Evolutionary conservation across 2,888 invertebrate genomes (phyloP).

Genomic region (Mellilla xanthometata): DNA sequence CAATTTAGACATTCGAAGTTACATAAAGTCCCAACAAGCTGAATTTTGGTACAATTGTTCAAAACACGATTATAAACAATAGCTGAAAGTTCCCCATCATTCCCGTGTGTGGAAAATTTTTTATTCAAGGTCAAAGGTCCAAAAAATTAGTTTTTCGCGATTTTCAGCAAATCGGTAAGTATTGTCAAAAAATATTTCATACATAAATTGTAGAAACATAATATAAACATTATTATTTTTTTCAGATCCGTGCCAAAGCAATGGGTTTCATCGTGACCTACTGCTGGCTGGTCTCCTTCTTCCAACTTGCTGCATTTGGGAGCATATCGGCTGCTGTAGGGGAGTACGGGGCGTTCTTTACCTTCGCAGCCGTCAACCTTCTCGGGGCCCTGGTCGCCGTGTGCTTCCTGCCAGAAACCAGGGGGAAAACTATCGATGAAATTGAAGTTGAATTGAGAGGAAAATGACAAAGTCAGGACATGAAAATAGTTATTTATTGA

Average conservation of each 20-base stretch:
- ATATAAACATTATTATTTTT: conserved; percentile 11
- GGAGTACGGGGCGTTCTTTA: conserved; percentile 50
- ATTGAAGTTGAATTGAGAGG: conserved; percentile 40
- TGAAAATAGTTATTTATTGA: no score
- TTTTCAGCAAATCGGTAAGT: no score
- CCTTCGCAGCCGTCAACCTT: conserved; percentile 54
- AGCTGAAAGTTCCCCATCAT: no score
- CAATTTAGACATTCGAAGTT: no score
- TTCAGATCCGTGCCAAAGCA: conserved; percentile 59
- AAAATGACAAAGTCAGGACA: conserved; percentile 14
- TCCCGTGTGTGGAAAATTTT: no score
- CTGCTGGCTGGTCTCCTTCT: conserved; percentile 57
- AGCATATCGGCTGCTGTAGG: conserved; percentile 36
- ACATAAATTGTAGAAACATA: no score
- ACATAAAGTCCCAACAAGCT: no score
- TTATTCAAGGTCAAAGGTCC: no score
- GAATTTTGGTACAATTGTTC: no score
- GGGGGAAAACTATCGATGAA: conserved; percentile 57
- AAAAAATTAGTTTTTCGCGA: no score
- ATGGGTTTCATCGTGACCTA: conserved; percentile 58
- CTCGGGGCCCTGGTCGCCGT: conserved; percentile 47
- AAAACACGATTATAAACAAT: no score
- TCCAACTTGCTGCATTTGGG: conserved; percentile 39
- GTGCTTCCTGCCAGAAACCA: conserved; percentile 64
- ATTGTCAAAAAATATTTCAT: no score